Percentiles rank a stretch among this genome's conserved stretches.
These are phyloP conservation scores for Epizoanthus fatuus DNA, from an alignment of 92 coral and sea anemone genomes.

Conservation along the genomic window DNA sequence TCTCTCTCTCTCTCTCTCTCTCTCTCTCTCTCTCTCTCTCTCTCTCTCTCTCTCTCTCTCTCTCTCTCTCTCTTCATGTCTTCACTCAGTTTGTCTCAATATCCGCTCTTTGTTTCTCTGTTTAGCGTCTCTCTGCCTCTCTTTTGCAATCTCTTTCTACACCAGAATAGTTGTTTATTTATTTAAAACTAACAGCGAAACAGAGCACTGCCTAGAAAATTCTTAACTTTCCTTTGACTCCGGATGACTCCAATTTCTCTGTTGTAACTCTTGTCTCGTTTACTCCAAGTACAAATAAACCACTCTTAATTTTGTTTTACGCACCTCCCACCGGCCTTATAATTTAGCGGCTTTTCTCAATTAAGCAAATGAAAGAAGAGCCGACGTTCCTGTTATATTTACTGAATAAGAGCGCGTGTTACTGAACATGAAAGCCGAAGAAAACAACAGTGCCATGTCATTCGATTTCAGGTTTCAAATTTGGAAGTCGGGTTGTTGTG, in stretches of 20 bases:
- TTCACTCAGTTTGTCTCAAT: too few species aligned
- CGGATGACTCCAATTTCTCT: not conserved
- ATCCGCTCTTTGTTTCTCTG: too few species aligned
- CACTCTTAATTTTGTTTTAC: slow-evolving; percentile 16
- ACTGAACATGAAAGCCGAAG: slow-evolving; percentile 35
- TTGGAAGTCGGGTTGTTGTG: slow-evolving; percentile 23
- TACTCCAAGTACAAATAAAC: slow-evolving; percentile 18
- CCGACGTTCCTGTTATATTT: slow-evolving; percentile 29
- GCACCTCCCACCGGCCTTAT: slow-evolving; percentile 16
- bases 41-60: too few species aligned
- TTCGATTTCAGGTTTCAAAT: slow-evolving; percentile 18
- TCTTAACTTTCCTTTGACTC: too few species aligned
- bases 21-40: too few species aligned
- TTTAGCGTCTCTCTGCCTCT: too few species aligned
- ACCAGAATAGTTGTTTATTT: too few species aligned
- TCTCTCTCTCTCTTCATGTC: too few species aligned
- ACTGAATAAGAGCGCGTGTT: slow-evolving; percentile 10
- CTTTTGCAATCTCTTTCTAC: too few species aligned
- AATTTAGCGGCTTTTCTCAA: slow-evolving; percentile 40
- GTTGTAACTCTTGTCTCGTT: not conserved
- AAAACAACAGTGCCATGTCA: slow-evolving; percentile 32
- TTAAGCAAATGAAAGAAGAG: slow-evolving; percentile 30
- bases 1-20: too few species aligned
- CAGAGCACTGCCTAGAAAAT: too few species aligned
- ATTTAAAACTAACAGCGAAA: too few species aligned